Evolutionary conservation across 2,113 vertebrate species (phyloP).

Genomic region (Rhombomys opimus): DNA sequence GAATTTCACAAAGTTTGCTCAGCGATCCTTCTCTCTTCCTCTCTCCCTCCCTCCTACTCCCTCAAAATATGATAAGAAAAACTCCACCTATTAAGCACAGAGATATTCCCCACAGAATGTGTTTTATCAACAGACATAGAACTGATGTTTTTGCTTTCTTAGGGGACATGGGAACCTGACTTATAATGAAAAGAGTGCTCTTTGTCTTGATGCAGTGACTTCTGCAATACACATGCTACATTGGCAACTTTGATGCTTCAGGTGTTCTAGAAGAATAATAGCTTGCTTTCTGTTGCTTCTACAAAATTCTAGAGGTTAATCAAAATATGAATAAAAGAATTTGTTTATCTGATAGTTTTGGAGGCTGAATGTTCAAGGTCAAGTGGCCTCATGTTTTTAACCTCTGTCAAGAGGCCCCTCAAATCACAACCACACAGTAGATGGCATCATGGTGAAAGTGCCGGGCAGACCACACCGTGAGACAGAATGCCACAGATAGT

Average conservation of each 20-base stretch:
- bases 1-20: not conserved
- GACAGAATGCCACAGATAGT: not conserved
- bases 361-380: not conserved
- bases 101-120: not conserved
- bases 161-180: not conserved
- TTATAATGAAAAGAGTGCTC: not conserved
- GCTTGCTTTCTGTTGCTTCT: not conserved
- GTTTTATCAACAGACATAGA: constrained; percentile 3
- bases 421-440: not conserved
- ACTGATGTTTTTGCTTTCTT: constrained; percentile 11
- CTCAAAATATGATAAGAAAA: not conserved
- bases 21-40: not conserved
- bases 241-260: not conserved
- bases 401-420: not conserved
- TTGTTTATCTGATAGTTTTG: not conserved
- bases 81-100: not conserved
- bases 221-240: not conserved
- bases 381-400: not conserved
- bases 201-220: not conserved
- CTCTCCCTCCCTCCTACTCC: not conserved
- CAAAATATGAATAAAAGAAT: not conserved
- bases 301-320: not conserved
- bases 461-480: not conserved
- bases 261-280: not conserved
- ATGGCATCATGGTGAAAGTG: not conserved